phyloP scores from a whole-genome alignment of 2,888 invertebrate genomes.

The Rhaphigaster nebulosa region DNA sequence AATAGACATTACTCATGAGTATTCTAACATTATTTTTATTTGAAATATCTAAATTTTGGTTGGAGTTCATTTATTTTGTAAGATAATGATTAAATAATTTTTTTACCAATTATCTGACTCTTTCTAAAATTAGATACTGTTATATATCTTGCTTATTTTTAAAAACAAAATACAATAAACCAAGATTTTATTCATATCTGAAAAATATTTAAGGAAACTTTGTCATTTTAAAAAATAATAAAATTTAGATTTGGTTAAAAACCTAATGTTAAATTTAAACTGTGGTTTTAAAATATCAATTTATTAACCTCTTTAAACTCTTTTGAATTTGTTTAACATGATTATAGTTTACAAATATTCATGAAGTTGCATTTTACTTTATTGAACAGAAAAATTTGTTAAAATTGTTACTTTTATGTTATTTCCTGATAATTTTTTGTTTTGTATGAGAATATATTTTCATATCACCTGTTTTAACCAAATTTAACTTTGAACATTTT shows the following conservation, averaged over 20 bases:
- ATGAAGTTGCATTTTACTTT: neutral
- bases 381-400: neutral
- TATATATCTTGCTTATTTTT: neutral
- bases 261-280: neutral
- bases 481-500: constrained; percentile 1
- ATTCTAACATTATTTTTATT: constrained; percentile 2
- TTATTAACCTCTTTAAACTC: neutral
- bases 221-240: neutral
- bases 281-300: neutral
- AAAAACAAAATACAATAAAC: neutral
- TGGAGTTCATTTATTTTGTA: neutral
- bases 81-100: neutral
- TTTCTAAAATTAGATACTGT: neutral
- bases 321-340: neutral
- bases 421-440: neutral
- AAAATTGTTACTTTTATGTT: neutral
- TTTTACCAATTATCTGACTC: neutral
- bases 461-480: neutral
- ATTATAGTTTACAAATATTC: neutral
- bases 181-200: neutral
- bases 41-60: neutral
- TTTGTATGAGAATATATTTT: neutral
- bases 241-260: constrained; percentile 21
- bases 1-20: neutral
- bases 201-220: neutral